Evolutionary conservation across 2,797 vertebrate genomes (phyloP).

Genomic region (Darevskia nairensis): DNA sequence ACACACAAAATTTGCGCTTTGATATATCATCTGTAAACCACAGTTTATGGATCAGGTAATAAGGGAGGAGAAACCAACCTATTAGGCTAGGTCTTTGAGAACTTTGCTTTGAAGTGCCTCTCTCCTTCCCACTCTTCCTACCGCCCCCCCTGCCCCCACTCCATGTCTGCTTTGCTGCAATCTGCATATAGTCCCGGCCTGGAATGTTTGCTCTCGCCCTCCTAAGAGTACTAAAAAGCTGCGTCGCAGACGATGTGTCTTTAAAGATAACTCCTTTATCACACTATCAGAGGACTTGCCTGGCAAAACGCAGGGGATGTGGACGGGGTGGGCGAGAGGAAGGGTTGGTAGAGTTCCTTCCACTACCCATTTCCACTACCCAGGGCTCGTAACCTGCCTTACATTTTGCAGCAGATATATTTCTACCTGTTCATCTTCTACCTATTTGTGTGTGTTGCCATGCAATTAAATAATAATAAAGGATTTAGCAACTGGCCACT

Average conservation of each 20-base stretch:
- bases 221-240: background rate
- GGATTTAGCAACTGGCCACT: background rate
- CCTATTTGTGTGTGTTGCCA: background rate
- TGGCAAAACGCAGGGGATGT: background rate
- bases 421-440: background rate
- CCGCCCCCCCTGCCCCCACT: fast-evolving
- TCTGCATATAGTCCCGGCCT: background rate
- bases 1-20: background rate
- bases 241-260: background rate
- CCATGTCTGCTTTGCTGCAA: background rate
- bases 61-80: conserved; percentile 49
- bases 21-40: background rate
- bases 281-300: background rate
- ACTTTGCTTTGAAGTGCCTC: background rate
- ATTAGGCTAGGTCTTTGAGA: background rate
- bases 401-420: background rate
- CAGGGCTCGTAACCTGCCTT: background rate
- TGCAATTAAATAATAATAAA: background rate
- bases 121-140: background rate
- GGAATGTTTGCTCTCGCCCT: background rate
- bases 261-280: background rate
- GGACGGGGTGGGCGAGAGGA: too few relatives aligned
- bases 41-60: conserved; percentile 64
- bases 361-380: too few relatives aligned
- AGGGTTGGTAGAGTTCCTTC: background rate